Evolutionary conservation across 2,113 vertebrate species (phyloP), one percentile per base, ranked within the genome.

Genomic region (Ariopsis seemanni): DNA sequence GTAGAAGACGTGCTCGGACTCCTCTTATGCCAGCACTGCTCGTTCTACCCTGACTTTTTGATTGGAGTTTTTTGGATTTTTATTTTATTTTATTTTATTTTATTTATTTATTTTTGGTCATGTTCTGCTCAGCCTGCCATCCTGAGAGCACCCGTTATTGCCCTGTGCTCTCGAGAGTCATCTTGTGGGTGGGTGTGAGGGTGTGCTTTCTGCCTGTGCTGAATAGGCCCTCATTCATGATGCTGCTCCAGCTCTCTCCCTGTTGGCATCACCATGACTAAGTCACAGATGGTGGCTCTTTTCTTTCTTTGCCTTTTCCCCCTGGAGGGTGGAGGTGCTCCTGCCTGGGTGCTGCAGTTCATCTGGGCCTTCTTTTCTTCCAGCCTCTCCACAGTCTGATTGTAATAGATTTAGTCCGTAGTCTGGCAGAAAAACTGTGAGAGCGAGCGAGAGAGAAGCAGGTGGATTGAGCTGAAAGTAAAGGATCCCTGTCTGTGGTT

Each of bases 261-360:
- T 95, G 94, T 92, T 95, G 94, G 95, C 95, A 95, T 93, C 93
- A 95, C 94, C 94, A 94, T 94, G 93, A 95, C 95, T 95, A 95
- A 95, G 94, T 92, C 93, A 93, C 95, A 96, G 95, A 95, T 96
- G 94, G 95, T 95, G 92, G 91, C 88, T 93, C 91, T 94, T 94
- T 94, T 93, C 92, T 94, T 94, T 93, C 88, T 93, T 93, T 91
- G 85, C 87, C 69, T 81, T 83, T 91, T 92, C 90, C 94, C 93
- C 93, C 93, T 89, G 91, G 90, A 94, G 94, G 92, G 90, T 93
- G 91, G 91, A 94, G 92, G 94, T 91, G 90, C 91, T 92, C 85
- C 89, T 91, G 88, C 87, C 92, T 94, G 92, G 93, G 92, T 91
- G 91, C 91, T 87, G 82, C 83, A 75, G 86, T 86, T 85, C 62